Evolutionary conservation across 2,888 invertebrate genomes (phyloP).

Genomic region (Autographa pulchrina): DNA sequence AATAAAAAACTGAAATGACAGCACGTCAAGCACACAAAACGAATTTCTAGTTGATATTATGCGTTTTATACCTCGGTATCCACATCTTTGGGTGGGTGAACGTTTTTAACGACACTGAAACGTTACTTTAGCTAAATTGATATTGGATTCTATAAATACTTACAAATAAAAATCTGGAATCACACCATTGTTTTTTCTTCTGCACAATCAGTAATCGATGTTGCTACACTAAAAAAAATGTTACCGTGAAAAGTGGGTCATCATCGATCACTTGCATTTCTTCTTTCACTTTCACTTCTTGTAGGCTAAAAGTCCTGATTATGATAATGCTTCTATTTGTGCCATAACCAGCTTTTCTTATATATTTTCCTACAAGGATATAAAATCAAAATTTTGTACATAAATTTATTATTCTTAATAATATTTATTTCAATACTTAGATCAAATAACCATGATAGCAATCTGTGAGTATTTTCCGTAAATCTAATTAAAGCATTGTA

Average conservation of each 20-base stretch:
- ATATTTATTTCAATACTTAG: neutral
- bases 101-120: conserved; percentile 74
- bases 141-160: conserved; percentile 88
- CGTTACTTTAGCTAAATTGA: conserved; percentile 80
- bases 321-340: neutral
- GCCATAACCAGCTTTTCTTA: neutral
- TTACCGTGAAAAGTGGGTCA: conserved; percentile 78
- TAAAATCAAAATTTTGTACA: neutral
- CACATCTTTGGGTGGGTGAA: conserved; percentile 69
- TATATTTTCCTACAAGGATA: neutral
- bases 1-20: conserved; percentile 86
- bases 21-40: conserved; percentile 79
- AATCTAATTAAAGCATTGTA: conserved; percentile 40
- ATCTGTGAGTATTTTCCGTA: conserved; percentile 5
- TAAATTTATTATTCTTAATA: neutral
- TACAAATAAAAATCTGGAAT: conserved; percentile 90
- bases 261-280: conserved; percentile 66
- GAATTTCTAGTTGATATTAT: conserved; percentile 67
- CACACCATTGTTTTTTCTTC: conserved; percentile 90
- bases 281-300: conserved; percentile 65
- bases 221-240: conserved; percentile 78
- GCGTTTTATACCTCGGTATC: conserved; percentile 76
- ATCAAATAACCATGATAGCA: conserved; percentile 10
- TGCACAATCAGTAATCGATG: conserved; percentile 86
- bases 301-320: conserved; percentile 12